These are phyloP conservation scores for Glaucomys volans DNA, from an alignment of 2,113 vertebrate species.

Conservation along the genomic window DNA sequence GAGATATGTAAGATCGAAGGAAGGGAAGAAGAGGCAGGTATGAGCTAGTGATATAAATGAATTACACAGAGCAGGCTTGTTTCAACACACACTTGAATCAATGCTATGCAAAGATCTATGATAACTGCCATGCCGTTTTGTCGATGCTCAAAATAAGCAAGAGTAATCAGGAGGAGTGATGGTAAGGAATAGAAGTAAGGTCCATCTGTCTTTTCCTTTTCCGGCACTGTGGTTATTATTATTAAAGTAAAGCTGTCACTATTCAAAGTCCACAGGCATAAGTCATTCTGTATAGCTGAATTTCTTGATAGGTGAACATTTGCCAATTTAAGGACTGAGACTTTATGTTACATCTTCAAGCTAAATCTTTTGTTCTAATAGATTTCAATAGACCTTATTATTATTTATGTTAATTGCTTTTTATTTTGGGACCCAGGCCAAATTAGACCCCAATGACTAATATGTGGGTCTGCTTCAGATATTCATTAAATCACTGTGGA, in stretches of 20 bases:
- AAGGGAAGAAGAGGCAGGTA: constrained; percentile 50
- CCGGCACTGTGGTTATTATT: constrained; percentile 59
- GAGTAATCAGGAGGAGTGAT: constrained; percentile 73
- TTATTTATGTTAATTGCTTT: constrained; percentile 20
- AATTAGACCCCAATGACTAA: background rate
- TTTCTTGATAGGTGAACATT: constrained; percentile 52
- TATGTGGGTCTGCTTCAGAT: background rate
- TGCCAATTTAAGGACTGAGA: constrained; percentile 6
- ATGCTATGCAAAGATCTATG: constrained; percentile 76
- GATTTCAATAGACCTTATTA: background rate
- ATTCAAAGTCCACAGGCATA: constrained; percentile 28
- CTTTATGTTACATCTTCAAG: constrained; percentile 46
- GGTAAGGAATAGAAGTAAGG: constrained; percentile 61
- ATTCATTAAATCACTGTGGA: background rate
- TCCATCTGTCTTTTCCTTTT: constrained; percentile 75
- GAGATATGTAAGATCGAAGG: constrained; percentile 73
- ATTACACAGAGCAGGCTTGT: constrained; percentile 67
- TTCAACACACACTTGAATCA: constrained; percentile 60
- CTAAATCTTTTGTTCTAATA: constrained; percentile 54
- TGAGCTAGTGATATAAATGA: constrained; percentile 71
- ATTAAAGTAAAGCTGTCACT: constrained; percentile 70
- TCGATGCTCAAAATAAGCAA: constrained; percentile 77
- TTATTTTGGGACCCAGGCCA: background rate
- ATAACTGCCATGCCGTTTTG: constrained; percentile 59
- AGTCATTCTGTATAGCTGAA: constrained; percentile 54